A percentile compares a stretch with the other conserved stretches of the same genome.
Conservation (phyloP, 2,888 invertebrate species). For the Ptychoptera albimana region DNA sequence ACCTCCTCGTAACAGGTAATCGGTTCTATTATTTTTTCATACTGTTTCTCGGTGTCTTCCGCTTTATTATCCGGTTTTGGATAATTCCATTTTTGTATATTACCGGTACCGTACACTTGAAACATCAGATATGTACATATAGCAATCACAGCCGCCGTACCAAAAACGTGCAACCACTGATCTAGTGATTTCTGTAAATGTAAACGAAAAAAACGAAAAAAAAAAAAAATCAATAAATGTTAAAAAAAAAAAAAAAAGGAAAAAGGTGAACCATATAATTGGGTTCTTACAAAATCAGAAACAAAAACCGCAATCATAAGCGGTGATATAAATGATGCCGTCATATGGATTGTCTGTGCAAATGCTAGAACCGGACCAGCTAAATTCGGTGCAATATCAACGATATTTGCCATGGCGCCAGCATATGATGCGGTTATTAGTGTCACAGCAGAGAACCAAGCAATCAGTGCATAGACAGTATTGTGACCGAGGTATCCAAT, state of each 20-base stretch:
- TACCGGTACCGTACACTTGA: slow-evolving; percentile 49
- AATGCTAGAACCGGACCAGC: slow-evolving; percentile 57
- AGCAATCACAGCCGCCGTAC: slow-evolving; percentile 40
- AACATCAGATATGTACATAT: slow-evolving; percentile 44
- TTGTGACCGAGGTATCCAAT: slow-evolving; percentile 49
- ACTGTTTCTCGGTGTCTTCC: too few species aligned
- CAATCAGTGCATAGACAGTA: slow-evolving; percentile 37
- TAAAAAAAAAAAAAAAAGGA: slow-evolving; percentile 8
- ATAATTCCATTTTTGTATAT: slow-evolving; percentile 32
- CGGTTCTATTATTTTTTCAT: too few species aligned
- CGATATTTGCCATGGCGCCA: slow-evolving; percentile 60
- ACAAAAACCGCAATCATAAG: slow-evolving; percentile 44
- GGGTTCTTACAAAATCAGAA: slow-evolving; percentile 40
- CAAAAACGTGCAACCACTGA: slow-evolving; percentile 50
- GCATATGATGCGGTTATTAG: slow-evolving; percentile 56
- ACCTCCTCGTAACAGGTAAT: too few species aligned
- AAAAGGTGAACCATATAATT: too few species aligned
- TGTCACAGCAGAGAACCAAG: slow-evolving; percentile 54
- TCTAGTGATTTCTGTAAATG: slow-evolving; percentile 27
- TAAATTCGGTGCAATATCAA: slow-evolving; percentile 63
- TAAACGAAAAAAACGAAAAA: slow-evolving; percentile 4
- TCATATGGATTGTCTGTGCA: slow-evolving; percentile 64
- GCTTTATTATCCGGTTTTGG: slow-evolving; percentile 5
- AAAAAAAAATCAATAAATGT: background rate
- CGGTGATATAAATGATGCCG: slow-evolving; percentile 53